phyloP scores from a whole-genome alignment of 2,113 vertebrate genomes.

The Tetrax tetrax region DNA sequence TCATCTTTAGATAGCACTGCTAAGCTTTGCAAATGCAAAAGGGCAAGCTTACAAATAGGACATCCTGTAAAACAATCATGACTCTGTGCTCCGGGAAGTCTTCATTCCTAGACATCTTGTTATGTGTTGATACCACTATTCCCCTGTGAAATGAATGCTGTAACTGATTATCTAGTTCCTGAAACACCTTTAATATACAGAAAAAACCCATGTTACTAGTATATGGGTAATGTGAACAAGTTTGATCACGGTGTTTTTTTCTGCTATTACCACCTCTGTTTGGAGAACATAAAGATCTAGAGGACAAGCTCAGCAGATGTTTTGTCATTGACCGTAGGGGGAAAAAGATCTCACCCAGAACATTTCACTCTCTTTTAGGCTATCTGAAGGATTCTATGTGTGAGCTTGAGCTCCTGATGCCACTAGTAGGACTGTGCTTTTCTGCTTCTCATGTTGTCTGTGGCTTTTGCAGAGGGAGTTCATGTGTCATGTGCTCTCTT shows the following conservation, averaged over 20 bases:
- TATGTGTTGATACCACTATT: not conserved
- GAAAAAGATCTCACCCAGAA: not conserved
- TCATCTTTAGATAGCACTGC: not conserved
- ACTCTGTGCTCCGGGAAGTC: not conserved
- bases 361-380: not conserved
- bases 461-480: not conserved
- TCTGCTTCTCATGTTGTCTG: not conserved
- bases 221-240: not conserved
- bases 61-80: not conserved
- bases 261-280: not conserved
- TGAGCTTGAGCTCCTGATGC: not conserved
- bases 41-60: not conserved
- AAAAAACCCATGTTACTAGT: not conserved
- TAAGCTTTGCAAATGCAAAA: not conserved
- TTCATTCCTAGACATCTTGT: not conserved
- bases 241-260: not conserved
- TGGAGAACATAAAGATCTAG: not conserved
- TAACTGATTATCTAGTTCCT: not conserved
- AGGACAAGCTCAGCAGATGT: not conserved
- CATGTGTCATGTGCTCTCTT: not conserved
- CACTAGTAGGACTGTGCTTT: not conserved
- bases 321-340: not conserved
- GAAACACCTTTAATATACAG: not conserved
- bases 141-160: not conserved
- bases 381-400: not conserved